phyloP scores from a whole-genome alignment of 2,888 invertebrate genomes.

The Bibio marci region DNA sequence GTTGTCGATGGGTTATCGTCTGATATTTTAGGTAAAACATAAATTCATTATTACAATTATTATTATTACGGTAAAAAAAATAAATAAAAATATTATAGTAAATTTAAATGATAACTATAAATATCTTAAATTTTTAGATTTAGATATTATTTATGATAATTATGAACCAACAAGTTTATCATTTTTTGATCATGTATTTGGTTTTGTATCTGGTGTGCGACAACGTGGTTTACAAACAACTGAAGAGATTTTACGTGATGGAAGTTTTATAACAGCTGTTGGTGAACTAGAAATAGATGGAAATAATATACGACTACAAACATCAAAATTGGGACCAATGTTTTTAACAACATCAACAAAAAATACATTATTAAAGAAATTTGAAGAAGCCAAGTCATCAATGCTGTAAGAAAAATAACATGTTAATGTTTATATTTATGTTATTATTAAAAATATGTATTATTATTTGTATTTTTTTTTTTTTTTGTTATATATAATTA shows the following conservation, averaged over 20 bases:
- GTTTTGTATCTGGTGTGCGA: conserved; percentile 67
- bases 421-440: no score
- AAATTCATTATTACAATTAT: no score
- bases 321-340: conserved; percentile 54
- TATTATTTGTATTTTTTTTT: no score
- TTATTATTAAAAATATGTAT: no score
- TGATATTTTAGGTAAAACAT: conserved; percentile 44
- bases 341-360: conserved; percentile 68
- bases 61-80: no score
- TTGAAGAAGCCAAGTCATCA: conserved; percentile 51
- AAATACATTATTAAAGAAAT: conserved; percentile 50
- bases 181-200: conserved; percentile 66
- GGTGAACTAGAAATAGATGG: conserved; percentile 59
- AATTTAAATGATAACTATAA: no score
- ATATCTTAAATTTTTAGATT: conserved; percentile 45
- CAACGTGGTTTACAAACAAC: conserved; percentile 74
- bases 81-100: no score
- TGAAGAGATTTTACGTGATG: conserved; percentile 71
- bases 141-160: conserved; percentile 68
- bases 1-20: conserved; percentile 59
- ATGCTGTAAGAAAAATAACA: conserved; percentile 35
- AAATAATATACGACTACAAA: conserved; percentile 49
- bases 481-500: conserved; percentile 14
- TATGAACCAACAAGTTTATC: conserved; percentile 63
- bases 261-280: conserved; percentile 60